These are phyloP conservation scores for Cynoglossus semilaevis DNA, from an alignment of 2,113 vertebrate species.

Conservation along the genomic window DNA sequence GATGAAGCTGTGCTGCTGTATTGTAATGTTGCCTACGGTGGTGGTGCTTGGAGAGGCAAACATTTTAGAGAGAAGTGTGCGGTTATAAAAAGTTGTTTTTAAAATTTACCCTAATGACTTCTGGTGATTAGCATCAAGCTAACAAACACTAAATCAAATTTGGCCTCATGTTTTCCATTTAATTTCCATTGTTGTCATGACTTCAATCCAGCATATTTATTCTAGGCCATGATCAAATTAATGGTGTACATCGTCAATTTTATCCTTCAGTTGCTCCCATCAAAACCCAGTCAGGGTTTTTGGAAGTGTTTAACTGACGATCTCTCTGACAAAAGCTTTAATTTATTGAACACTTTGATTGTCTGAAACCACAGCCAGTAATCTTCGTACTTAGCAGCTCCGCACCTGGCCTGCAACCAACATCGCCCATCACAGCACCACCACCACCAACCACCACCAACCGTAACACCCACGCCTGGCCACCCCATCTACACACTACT, in stretches of 20 bases:
- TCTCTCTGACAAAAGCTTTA: background rate
- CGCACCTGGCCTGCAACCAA: slow-evolving; percentile 22
- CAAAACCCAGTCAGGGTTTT: slow-evolving; percentile 44
- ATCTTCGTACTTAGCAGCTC: slow-evolving; percentile 32
- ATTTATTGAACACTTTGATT: slow-evolving; percentile 48
- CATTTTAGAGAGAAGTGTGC: too few relatives aligned
- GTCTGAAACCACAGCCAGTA: slow-evolving; percentile 52
- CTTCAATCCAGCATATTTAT: slow-evolving; percentile 10
- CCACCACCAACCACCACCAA: background rate
- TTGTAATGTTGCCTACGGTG: too few relatives aligned
- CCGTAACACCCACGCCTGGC: background rate
- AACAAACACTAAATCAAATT: slow-evolving; percentile 7
- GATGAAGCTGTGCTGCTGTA: too few relatives aligned
- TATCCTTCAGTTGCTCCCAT: slow-evolving; percentile 44
- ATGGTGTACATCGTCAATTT: slow-evolving; percentile 41
- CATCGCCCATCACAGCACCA: slow-evolving; percentile 9
- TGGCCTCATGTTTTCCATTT: background rate
- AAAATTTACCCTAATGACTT: too few relatives aligned
- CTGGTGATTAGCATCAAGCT: too few relatives aligned
- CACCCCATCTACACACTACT: slow-evolving; percentile 22
- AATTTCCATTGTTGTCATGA: slow-evolving; percentile 17
- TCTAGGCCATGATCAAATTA: slow-evolving; percentile 37
- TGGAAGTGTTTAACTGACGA: slow-evolving; percentile 45
- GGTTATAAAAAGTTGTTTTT: too few relatives aligned
- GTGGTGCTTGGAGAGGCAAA: too few relatives aligned